A percentile compares a stretch with the other conserved stretches of the same genome.
Evolutionary conservation across 2,113 vertebrate species (phyloP).

Genomic region (Gymnobelideus leadbeateri): DNA sequence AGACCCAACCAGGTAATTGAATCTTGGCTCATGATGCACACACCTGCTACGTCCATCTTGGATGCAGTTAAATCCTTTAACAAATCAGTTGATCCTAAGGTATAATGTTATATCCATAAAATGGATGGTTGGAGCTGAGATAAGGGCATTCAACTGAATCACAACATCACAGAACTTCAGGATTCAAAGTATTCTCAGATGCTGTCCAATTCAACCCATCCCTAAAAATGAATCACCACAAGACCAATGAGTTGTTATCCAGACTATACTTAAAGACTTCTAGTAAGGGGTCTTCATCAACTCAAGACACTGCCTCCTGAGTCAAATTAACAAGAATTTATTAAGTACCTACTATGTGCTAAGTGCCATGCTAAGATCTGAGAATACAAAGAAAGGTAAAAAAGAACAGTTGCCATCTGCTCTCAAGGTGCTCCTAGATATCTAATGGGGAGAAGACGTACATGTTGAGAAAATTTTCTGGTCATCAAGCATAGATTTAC

Average conservation of each 20-base stretch:
- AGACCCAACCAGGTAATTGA: not conserved
- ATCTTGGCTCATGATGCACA: constrained; percentile 58
- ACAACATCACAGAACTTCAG: not conserved
- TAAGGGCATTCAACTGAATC: not conserved
- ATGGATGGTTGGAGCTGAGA: not conserved
- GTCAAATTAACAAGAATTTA: not conserved
- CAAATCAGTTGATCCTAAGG: not conserved
- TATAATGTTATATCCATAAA: not conserved
- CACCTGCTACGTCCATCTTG: constrained; percentile 38
- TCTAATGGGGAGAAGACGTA: not conserved
- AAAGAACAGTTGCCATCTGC: not conserved
- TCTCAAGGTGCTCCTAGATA: not conserved
- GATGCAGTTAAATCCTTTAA: constrained; percentile 65
- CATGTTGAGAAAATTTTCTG: not conserved
- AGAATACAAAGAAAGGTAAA: not conserved
- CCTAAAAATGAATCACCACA: not conserved
- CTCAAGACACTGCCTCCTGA: not conserved
- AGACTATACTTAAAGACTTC: not conserved
- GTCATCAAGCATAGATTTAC: not conserved
- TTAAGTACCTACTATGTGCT: not conserved
- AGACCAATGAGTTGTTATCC: not conserved
- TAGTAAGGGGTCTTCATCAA: not conserved
- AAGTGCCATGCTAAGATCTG: not conserved
- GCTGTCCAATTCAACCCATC: not conserved
- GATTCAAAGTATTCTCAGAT: too few species aligned